Base-by-base conservation (phyloP, 1,140 invertebrate genomes). In the Cyrtorhinus lividipennis region DNA sequence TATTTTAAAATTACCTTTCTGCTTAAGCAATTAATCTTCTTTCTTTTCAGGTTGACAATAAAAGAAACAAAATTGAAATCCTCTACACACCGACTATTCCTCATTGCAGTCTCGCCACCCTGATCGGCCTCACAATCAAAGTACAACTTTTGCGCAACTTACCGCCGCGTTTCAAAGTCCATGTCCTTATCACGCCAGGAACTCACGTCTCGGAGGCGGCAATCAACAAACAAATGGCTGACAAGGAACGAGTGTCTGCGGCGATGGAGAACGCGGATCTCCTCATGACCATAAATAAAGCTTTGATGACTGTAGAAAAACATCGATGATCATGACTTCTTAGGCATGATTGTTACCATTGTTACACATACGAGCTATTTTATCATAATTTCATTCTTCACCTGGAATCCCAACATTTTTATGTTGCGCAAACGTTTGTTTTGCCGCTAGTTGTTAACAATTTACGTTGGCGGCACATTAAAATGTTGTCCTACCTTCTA, bases 71-170 rank as follows among this genome's bases (percentile, higher is more conserved):
- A 53, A 81, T 97, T 0, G 73, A 80, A 64, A 81, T 98, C 2
- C 76, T 82, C 64, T 98, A 96, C 73, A 99, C 95, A 0, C 97
- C 97, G 10, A 99, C 97, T 0, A 98, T 99, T 70, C 95, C 95
- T 0, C 96, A 99, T 71, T 99, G 97, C 71, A 96, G 92, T 69
- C 96, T 99, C 94, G 97, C 96, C 23, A 97, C 96, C 38, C 74
- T 99, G 15, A 99, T 99, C 72, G 97, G 88, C 74, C 73, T 90
- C 22, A 86, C 86, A 1, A 89, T 92, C 67, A 74, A 87, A 64
- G 90, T 98, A 0, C 92, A 95, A 72, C 75, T 99, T 12, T 73
- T 97, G 18, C 76, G 95, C 66, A 86, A 88, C 12, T 73, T 99
- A 26, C 95, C 95, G 0, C 71, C 83, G 46, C 78, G 88, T 59